These are phyloP conservation scores for Pseudoips prasinana DNA, from an alignment of 2,888 invertebrate species.

Conservation along the genomic window DNA sequence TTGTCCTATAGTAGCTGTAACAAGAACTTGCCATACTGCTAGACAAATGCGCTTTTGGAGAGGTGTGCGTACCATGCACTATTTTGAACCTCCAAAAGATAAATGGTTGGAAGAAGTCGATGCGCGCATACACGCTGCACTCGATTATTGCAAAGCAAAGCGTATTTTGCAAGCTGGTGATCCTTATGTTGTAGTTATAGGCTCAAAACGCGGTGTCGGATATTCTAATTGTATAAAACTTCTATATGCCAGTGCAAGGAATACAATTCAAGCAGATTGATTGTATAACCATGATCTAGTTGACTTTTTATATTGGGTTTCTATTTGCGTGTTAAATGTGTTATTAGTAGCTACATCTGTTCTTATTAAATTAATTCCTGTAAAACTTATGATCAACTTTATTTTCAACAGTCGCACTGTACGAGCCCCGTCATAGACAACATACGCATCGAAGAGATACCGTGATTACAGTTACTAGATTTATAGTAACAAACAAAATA, in stretches of 20 bases:
- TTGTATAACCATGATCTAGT: too few relatives aligned
- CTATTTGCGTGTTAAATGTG: too few relatives aligned
- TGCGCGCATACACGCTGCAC: constrained; percentile 57
- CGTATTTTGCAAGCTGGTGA: constrained; percentile 63
- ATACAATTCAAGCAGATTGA: constrained; percentile 39
- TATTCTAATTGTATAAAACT: constrained; percentile 68
- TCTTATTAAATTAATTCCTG: too few relatives aligned
- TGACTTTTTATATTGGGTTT: too few relatives aligned
- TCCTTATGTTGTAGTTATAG: constrained; percentile 64
- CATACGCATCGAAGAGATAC: too few relatives aligned
- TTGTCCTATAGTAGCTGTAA: constrained; percentile 89
- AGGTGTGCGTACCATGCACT: constrained; percentile 78
- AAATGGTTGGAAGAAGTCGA: constrained; percentile 65
- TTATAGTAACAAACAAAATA: too few relatives aligned
- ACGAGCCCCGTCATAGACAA: too few relatives aligned
- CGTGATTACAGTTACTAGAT: too few relatives aligned
- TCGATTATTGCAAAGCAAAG: constrained; percentile 74
- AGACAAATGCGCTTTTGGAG: constrained; percentile 82
- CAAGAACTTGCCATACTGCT: constrained; percentile 85
- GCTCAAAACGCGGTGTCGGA: constrained; percentile 64
- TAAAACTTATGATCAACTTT: too few relatives aligned
- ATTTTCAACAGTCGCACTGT: too few relatives aligned
- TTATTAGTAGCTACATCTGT: too few relatives aligned
- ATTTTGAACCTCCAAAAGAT: constrained; percentile 59
- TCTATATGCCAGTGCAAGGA: constrained; percentile 64